phyloP scores from a whole-genome alignment of 2,888 invertebrate species.

The Coecobrya sp. region DNA sequence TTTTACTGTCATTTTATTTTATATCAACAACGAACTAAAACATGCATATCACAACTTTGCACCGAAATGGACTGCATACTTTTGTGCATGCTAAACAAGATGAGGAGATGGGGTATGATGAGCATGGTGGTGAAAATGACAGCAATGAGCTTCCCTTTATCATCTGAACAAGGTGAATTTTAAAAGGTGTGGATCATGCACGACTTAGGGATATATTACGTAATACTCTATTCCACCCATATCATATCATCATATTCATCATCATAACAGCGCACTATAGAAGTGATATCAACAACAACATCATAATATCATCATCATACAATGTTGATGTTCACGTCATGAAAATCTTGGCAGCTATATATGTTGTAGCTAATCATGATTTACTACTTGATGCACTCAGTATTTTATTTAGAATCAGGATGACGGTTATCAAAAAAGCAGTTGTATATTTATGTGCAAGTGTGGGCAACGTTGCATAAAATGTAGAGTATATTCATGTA shows the following conservation, averaged over 20 bases:
- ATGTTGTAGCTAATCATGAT: constrained; percentile 51
- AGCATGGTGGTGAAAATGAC: background rate
- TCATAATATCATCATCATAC: background rate
- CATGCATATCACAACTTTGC: constrained; percentile 56
- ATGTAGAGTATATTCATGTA: constrained; percentile 1
- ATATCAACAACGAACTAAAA: constrained; percentile 7
- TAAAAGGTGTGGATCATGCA: background rate
- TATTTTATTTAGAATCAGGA: background rate
- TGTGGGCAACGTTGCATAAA: background rate
- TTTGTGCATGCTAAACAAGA: constrained; percentile 66
- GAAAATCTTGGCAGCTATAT: background rate
- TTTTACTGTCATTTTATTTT: constrained; percentile 62
- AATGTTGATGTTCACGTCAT: background rate
- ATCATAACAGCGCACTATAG: background rate
- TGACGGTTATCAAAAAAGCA: background rate
- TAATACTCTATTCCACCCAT: background rate
- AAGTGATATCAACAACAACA: background rate
- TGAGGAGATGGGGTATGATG: background rate
- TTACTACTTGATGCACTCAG: constrained; percentile 51
- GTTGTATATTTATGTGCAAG: background rate
- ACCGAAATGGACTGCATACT: constrained; percentile 39
- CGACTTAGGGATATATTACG: background rate
- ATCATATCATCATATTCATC: background rate
- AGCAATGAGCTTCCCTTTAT: background rate
- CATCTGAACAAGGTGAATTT: constrained; percentile 6